Percentiles rank a stretch among this genome's conserved stretches.
These are phyloP conservation scores for Sesamia nonagrioides DNA, from an alignment of 1,140 invertebrate genomes.

Conservation along the genomic window DNA sequence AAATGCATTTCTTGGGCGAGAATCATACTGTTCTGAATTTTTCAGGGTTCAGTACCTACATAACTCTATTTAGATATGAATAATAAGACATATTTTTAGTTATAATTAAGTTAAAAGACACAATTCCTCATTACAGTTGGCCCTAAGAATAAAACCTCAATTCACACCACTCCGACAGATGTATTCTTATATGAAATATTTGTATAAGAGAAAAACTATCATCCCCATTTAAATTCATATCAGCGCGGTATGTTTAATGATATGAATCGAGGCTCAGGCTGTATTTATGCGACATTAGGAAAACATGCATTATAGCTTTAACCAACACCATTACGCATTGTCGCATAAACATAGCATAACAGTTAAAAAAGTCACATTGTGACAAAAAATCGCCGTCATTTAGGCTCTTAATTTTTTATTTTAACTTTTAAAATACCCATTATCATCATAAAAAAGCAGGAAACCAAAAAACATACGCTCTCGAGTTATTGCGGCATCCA, in stretches of 20 bases:
- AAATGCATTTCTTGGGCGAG: slow-evolving; percentile 22
- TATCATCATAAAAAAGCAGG: neutral
- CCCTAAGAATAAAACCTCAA: slow-evolving; percentile 16
- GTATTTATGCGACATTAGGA: neutral
- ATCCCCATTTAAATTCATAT: no score
- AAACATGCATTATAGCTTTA: neutral
- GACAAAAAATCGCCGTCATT: neutral
- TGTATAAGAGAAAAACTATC: no score
- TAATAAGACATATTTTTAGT: slow-evolving; percentile 34
- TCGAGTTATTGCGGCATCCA: no score
- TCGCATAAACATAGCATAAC: neutral
- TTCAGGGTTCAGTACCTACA: slow-evolving; percentile 32
- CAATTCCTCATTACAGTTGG: slow-evolving; percentile 33
- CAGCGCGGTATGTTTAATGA: neutral
- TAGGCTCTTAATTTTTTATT: neutral
- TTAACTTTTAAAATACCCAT: neutral
- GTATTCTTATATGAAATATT: neutral
- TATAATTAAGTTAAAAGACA: slow-evolving; percentile 31
- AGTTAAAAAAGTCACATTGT: slow-evolving; percentile 18
- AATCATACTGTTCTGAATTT: slow-evolving; percentile 30
- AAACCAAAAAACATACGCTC: no score
- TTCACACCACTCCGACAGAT: neutral
- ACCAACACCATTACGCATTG: neutral
- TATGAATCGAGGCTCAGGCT: neutral
- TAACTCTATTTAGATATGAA: slow-evolving; percentile 39